These are phyloP conservation scores for Chaetoderma sp. DNA, from an alignment of 2,888 invertebrate genomes.

Conservation along the genomic window DNA sequence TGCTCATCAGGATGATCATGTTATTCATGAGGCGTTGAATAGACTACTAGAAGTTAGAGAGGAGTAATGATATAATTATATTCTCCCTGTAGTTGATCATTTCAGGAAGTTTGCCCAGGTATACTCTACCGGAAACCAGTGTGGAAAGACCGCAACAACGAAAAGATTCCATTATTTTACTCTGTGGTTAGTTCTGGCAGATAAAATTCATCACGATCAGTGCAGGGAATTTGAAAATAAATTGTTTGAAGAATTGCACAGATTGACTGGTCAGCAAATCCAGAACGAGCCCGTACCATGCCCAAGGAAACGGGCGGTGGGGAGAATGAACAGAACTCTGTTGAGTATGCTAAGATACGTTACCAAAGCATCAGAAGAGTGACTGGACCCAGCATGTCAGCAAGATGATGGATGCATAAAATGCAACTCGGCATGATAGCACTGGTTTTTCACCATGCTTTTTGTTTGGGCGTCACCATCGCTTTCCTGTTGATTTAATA, in stretches of 20 bases:
- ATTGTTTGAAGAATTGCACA: slow-evolving; percentile 11
- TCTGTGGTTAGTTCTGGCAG: slow-evolving; percentile 13
- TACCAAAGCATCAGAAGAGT: not conserved
- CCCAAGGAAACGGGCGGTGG: slow-evolving; percentile 14
- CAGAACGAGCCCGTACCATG: slow-evolving; percentile 15
- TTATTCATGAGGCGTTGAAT: not conserved
- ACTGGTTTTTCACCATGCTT: not conserved
- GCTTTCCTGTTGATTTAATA: too few relatives aligned
- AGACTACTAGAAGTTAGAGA: not conserved
- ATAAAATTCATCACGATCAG: slow-evolving; percentile 14
- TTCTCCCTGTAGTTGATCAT: slow-evolving; percentile 14
- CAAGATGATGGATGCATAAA: not conserved
- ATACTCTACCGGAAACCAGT: slow-evolving; percentile 21
- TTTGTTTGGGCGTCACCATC: too few relatives aligned
- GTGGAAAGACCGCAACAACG: slow-evolving; percentile 10
- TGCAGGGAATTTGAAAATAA: slow-evolving; percentile 19
- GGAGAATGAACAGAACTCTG: too few relatives aligned
- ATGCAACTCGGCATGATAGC: slow-evolving; percentile 1
- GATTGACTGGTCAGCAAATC: slow-evolving; percentile 5
- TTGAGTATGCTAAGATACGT: slow-evolving; percentile 15
- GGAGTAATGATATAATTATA: slow-evolving; percentile 13
- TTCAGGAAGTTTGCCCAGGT: slow-evolving; percentile 23
- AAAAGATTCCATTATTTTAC: slow-evolving; percentile 21
- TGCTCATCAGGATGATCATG: not conserved
- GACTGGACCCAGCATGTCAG: not conserved